Percentiles rank a stretch among this genome's conserved stretches.
These are phyloP conservation scores for Diorhabda elongata DNA, from an alignment of 1,140 invertebrate genomes.

Conservation along the genomic window DNA sequence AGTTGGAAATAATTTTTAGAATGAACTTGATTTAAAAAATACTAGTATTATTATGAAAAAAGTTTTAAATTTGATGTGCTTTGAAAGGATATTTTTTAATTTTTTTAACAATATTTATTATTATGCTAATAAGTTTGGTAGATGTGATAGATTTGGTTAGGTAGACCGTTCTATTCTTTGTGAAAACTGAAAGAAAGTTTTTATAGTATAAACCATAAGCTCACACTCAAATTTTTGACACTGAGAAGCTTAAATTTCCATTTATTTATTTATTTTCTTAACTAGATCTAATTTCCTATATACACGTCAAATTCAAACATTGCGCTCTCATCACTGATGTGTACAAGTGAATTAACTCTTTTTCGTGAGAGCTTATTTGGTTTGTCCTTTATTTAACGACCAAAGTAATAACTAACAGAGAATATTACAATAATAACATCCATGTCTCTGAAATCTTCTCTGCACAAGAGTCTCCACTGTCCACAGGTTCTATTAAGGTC, in stretches of 20 bases:
- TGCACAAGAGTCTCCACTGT: conserved; percentile 13
- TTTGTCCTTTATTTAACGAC: no score
- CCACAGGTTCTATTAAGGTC: conserved; percentile 28
- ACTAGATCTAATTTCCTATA: neutral
- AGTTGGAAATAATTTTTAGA: neutral
- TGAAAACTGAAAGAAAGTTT: no score
- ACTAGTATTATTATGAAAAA: neutral
- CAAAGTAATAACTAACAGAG: neutral
- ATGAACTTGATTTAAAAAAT: neutral
- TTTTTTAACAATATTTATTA: neutral
- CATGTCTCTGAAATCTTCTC: conserved; percentile 4
- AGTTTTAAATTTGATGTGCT: neutral
- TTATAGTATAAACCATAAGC: neutral
- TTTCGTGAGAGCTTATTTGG: no score
- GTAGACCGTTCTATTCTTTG: no score
- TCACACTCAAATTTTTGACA: neutral
- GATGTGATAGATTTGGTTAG: neutral
- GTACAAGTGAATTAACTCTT: no score
- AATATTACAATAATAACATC: conserved; percentile 10
- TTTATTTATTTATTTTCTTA: neutral
- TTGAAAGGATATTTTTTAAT: neutral
- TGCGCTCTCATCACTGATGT: neutral
- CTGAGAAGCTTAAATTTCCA: neutral
- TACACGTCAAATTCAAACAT: neutral
- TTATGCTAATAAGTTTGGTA: neutral